Base-by-base conservation (phyloP, 1,140 invertebrate genomes). In the Daktulosphaira vitifoliae region DNA sequence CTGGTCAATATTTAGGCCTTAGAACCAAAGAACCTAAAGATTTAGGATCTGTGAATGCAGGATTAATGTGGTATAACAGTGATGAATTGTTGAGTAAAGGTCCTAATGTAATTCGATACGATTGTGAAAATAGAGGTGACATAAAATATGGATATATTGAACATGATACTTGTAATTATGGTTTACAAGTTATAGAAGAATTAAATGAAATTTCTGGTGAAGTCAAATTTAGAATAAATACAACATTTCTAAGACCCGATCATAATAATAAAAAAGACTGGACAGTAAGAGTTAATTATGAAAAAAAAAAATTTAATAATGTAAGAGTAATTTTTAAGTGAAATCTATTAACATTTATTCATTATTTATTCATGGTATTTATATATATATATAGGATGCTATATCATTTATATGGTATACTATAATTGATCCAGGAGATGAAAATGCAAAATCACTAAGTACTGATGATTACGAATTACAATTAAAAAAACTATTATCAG, bases 21-120 rank as follows among this genome's bases (percentile, higher is more conserved):
- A 92, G 93, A 76, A 92, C 89, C 2, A 78, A 93, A 68, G 88
- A 91, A 72, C 88, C 90, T 0, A 18, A 20, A 15, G 56, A 8
- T 3, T 20, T 20, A 48, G 78, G 86, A 53, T 96, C 95, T 0
- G 80, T 92, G 8, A 83, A 94, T 0, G 87, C 91, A 73, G 96
- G 94, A 37, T 76, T 99, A 1, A 97, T 99, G 93, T 99, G 96
- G 96, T 95, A 92, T 72, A 79, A 78, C 65, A 83, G 79, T 65
- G 85, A 85, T 52, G 83, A 84, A 69, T 85, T 85, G 13, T 81
- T 89, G 33, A 81, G 83, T 81, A 84, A 73, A 73, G 66, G 69
- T 29, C 59, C 59, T 38, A 51, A 62, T 29, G 42, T 42, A 38
- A 64, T 74, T 71, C 86, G 93, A 50, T 94, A 98, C 74, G 95